A percentile compares a stretch with the other conserved stretches of the same genome.
Conservation (phyloP, 2,113 vertebrate species). For the Etheostoma spectabile region DNA sequence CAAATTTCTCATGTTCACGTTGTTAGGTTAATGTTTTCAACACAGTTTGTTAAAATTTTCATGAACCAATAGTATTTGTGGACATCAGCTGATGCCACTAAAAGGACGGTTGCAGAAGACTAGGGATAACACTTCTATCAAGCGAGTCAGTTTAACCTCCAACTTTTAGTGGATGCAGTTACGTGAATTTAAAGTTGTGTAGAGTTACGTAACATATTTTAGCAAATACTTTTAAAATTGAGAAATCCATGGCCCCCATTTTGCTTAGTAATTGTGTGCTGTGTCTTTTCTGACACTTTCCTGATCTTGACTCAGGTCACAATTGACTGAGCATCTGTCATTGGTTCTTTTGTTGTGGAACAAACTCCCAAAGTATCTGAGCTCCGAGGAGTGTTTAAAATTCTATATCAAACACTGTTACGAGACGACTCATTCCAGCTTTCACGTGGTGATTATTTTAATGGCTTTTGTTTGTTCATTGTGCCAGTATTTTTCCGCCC, state of each 20-base stretch:
- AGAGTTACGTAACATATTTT: neutral
- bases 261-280: neutral
- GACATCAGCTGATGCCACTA: neutral
- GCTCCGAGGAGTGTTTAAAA: neutral
- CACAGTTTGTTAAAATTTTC: neutral
- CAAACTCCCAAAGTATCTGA: neutral
- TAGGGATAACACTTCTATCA: neutral
- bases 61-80: neutral
- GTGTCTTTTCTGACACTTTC: neutral
- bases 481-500: neutral
- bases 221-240: neutral
- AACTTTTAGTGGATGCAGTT: neutral
- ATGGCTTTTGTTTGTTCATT: neutral
- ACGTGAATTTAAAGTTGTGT: neutral
- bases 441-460: neutral
- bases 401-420: neutral
- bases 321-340: neutral
- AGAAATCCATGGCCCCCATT: too few relatives aligned
- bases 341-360: neutral
- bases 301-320: neutral
- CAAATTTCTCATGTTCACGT: neutral
- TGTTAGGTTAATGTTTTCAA: neutral
- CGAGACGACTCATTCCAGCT: neutral
- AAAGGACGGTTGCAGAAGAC: neutral
- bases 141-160: neutral